Percentiles rank a stretch among this genome's conserved stretches.
These are phyloP conservation scores for Philereme vetulata DNA, from an alignment of 2,888 invertebrate species.

Conservation along the genomic window DNA sequence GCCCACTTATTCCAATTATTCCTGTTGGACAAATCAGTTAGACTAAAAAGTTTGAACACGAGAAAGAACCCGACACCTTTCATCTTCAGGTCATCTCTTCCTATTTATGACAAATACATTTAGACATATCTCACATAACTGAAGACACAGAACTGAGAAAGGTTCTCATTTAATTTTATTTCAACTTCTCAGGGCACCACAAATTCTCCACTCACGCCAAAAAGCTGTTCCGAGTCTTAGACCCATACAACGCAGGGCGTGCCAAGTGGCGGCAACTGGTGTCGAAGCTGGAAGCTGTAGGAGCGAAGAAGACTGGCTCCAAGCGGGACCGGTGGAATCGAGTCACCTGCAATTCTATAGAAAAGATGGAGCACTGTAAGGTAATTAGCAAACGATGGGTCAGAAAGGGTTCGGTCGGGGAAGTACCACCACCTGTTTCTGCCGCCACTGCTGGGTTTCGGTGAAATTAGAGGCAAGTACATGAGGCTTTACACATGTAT, in stretches of 20 bases:
- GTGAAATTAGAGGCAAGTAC: too few species aligned
- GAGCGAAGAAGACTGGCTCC: constrained; percentile 60
- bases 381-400: constrained; percentile 41
- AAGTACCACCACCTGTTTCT: background rate
- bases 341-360: constrained; percentile 32
- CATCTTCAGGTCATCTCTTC: too few species aligned
- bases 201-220: constrained; percentile 67
- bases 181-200: constrained; percentile 55
- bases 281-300: constrained; percentile 57
- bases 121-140: too few species aligned
- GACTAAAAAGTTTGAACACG: too few species aligned
- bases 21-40: too few species aligned
- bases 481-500: too few species aligned
- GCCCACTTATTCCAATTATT: too few species aligned
- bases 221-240: constrained; percentile 66
- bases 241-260: constrained; percentile 62
- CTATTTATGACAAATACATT: too few species aligned
- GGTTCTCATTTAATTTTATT: too few species aligned
- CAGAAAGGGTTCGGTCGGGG: background rate
- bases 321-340: constrained; percentile 57
- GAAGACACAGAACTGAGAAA: too few species aligned
- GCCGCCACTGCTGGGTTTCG: too few species aligned
- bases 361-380: constrained; percentile 65
- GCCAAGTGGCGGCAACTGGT: constrained; percentile 75
- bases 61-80: too few species aligned